Evolutionary conservation across 2,888 invertebrate genomes (phyloP).

Genomic region (Drosophila fulvimacula): DNA sequence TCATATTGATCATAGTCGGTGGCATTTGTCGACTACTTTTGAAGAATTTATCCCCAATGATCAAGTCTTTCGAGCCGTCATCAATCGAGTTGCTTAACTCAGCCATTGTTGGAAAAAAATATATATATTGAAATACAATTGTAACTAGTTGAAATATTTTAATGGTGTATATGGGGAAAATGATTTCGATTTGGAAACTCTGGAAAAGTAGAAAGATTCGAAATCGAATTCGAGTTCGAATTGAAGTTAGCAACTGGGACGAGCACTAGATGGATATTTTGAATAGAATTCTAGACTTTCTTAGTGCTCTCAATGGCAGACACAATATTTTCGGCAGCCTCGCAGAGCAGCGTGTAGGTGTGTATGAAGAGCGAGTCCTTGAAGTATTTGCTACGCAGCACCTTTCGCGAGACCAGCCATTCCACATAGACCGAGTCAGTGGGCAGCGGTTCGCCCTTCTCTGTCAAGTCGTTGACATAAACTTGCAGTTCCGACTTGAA

Average conservation of each 20-base stretch:
- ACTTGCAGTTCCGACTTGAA: constrained; percentile 58
- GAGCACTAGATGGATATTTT: neutral
- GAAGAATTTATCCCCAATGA: neutral
- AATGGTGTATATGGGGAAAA: constrained; percentile 21
- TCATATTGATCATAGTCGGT: constrained; percentile 40
- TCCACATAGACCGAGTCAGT: constrained; percentile 19
- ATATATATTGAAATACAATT: neutral
- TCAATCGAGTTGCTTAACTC: fast-evolving
- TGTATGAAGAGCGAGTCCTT: constrained; percentile 78
- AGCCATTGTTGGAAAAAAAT: neutral
- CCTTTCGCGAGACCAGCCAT: constrained; percentile 39
- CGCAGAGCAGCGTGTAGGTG: constrained; percentile 75
- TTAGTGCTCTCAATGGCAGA: constrained; percentile 78
- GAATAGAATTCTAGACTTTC: constrained; percentile 9
- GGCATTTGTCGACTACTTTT: neutral
- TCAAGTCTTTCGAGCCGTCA: too few species aligned
- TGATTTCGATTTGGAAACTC: constrained; percentile 35
- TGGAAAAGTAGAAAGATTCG: constrained; percentile 16
- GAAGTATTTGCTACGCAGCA: constrained; percentile 61
- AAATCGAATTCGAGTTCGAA: neutral
- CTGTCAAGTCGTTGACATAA: constrained; percentile 14
- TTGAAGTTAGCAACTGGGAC: neutral
- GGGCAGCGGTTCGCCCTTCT: constrained; percentile 10
- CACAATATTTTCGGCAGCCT: constrained; percentile 77
- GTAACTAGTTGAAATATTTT: constrained; percentile 10